Evolutionary conservation across 1,140 invertebrate genomes (phyloP), one percentile per base, ranked within the genome.

Genomic region (Formica selysi): DNA sequence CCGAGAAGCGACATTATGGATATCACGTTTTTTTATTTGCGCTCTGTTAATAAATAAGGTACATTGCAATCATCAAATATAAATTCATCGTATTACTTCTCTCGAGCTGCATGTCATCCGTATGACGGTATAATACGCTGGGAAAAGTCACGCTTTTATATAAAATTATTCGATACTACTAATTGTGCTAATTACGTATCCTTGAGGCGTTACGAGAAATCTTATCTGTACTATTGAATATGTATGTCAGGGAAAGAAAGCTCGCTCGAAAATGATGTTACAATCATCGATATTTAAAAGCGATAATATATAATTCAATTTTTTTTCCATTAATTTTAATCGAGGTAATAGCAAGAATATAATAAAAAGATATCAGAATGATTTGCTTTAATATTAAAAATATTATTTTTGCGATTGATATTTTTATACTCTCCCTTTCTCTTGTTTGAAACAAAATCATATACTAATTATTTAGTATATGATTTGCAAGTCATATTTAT

Each of bases 161-260:
- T 61, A 36, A 83, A 83, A 32, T 73, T 74, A 83, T 74, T 74
- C 68, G 68, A 73, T 73, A 73, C 26, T 29, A 11, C 67, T 26
- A 59, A 62, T 36, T 74, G 79, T 74, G 79, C 11, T 36, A 74
- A 83, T 83, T 73, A 83, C 41, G 54, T 22, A 48, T 36, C 54
- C 38, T 74, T 74, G 26, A 83, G 26, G 68, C 41, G 68, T 44
- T 61, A 73, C 54, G 54, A 61, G 29, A 59, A 59, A 32, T 74
- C 29, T 83, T 71, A 61, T 73, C 36, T 41, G 38, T 44, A 61
- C 61, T 61, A 70, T 41, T 59, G 54, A 71, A 73, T 22, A 83
- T 62, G 79, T 83, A 57, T 71, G 79, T 83, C 79, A 83, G 54
- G 38, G 68, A 73, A 74, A 83, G 79, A 83, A 73, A 83, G 73